Conservation (phyloP, 2,797 vertebrate species). For the Melanotaenia pygmaea region DNA sequence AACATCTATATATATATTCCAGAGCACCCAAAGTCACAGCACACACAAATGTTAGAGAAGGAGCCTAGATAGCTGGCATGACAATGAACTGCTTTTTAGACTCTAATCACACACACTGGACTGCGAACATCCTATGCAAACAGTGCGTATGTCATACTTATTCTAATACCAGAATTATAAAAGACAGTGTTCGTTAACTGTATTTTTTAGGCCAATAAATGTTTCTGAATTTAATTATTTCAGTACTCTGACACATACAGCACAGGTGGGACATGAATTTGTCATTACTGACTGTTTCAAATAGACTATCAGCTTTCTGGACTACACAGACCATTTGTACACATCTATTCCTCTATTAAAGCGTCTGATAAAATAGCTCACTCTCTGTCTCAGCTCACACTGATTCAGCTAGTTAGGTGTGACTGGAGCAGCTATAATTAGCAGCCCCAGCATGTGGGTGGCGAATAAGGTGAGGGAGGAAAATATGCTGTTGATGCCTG, state of each 20-base stretch:
- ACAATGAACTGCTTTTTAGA: slow-evolving; percentile 8
- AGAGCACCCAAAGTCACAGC: background rate
- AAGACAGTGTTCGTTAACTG: slow-evolving; percentile 21
- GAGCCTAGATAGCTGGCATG: background rate
- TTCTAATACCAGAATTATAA: background rate
- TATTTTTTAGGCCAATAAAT: slow-evolving; percentile 17
- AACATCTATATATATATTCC: background rate
- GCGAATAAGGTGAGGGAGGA: slow-evolving; percentile 67
- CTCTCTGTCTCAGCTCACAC: slow-evolving; percentile 38
- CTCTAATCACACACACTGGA: background rate
- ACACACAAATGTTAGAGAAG: background rate
- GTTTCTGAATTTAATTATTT: background rate
- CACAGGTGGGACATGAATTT: background rate
- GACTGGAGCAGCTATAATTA: slow-evolving; percentile 80
- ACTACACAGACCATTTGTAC: background rate
- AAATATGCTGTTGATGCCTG: slow-evolving; percentile 63
- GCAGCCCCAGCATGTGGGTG: slow-evolving; percentile 68
- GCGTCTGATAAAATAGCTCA: slow-evolving; percentile 25
- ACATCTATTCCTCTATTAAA: slow-evolving; percentile 13
- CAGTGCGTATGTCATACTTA: slow-evolving; percentile 14
- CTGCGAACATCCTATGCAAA: background rate
- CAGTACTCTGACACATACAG: background rate
- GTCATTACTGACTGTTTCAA: background rate
- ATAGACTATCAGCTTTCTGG: background rate
- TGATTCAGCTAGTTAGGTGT: slow-evolving; percentile 75